Conservation (phyloP, 1,140 invertebrate genomes). For the Bombus confusus region DNA sequence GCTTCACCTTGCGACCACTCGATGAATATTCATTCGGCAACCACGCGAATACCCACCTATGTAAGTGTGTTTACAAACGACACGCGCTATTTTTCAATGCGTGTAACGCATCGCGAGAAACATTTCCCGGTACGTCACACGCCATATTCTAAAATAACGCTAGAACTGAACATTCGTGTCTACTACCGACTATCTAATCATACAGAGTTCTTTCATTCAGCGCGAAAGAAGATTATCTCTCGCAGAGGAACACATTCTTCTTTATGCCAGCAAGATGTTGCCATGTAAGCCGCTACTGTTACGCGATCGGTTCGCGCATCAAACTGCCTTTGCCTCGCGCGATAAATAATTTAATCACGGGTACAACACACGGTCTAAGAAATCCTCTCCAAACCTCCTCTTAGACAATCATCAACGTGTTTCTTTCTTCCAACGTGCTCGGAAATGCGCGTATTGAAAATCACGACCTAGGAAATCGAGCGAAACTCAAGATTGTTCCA, state of each 20-base stretch:
- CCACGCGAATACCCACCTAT: slow-evolving; percentile 19
- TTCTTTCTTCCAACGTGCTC: neutral
- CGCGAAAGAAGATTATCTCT: slow-evolving; percentile 18
- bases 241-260: neutral
- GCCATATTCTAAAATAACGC: slow-evolving; percentile 4
- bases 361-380: neutral
- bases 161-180: slow-evolving; percentile 1
- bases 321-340: neutral
- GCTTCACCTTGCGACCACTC: neutral
- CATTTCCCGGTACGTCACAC: neutral
- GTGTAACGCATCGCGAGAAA: neutral
- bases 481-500: neutral
- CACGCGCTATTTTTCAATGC: neutral
- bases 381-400: neutral
- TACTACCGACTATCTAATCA: neutral
- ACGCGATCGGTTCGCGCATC: neutral
- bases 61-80: slow-evolving; percentile 7
- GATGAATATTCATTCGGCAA: slow-evolving; percentile 57
- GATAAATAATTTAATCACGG: slow-evolving; percentile 21
- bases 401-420: no score
- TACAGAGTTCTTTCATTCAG: slow-evolving; percentile 17
- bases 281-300: neutral
- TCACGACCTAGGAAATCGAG: neutral
- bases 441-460: neutral
- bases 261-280: neutral